Evolutionary conservation across 2,888 invertebrate genomes (phyloP).

Genomic region (Nephrotoma flavescens): DNA sequence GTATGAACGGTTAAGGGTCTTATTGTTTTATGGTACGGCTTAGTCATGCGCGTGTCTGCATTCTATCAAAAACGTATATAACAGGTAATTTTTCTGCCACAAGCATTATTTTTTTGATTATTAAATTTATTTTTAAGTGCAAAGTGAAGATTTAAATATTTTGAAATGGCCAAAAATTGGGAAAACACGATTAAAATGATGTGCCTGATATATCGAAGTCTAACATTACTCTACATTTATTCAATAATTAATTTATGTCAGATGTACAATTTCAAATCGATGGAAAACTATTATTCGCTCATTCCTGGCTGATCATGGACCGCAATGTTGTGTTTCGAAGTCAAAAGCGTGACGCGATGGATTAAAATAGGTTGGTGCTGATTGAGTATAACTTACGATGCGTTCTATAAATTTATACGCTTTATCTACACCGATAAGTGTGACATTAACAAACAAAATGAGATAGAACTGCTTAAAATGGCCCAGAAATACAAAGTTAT

Average conservation of each 20-base stretch:
- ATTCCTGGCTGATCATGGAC: neutral
- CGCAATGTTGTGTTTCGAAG: neutral
- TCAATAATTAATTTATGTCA: neutral
- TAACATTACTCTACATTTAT: neutral
- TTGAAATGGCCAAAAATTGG: too few species aligned
- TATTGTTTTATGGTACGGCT: too few species aligned
- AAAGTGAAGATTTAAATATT: too few species aligned
- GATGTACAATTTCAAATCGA: neutral
- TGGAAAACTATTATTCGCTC: neutral
- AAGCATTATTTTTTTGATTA: too few species aligned
- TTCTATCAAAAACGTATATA: too few species aligned
- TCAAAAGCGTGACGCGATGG: neutral
- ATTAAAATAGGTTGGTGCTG: neutral
- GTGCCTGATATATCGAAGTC: neutral
- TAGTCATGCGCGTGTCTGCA: too few species aligned
- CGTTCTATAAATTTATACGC: neutral
- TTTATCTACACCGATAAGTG: neutral
- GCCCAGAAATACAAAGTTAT: too few species aligned
- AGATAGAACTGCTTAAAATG: neutral
- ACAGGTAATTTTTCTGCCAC: too few species aligned
- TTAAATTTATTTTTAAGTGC: too few species aligned
- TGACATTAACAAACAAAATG: neutral
- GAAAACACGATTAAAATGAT: neutral
- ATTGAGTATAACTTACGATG: neutral
- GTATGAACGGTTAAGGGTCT: too few species aligned